Evolutionary conservation across 2,113 vertebrate species (phyloP).

Genomic region (Morone chrysops): DNA sequence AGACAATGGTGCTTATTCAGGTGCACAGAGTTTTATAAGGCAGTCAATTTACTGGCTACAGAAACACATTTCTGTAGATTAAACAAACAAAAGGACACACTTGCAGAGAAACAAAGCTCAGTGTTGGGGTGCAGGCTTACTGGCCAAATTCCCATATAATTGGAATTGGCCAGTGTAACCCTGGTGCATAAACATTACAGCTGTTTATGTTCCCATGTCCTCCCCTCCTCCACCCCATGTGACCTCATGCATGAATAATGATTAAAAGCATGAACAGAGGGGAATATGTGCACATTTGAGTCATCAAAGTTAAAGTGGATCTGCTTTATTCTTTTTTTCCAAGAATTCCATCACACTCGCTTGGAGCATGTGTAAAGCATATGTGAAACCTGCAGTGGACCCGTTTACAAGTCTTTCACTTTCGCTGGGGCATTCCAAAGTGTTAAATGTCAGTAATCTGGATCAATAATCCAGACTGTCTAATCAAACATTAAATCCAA

Average conservation of each 20-base stretch:
- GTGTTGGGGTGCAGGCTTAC: background rate
- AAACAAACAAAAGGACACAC: constrained; percentile 56
- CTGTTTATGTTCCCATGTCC: constrained; percentile 19
- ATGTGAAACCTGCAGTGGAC: background rate
- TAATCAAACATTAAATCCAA: background rate
- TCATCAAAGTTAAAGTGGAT: background rate
- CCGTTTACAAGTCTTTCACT: background rate
- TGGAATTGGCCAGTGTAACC: constrained; percentile 16
- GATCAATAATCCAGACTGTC: constrained; percentile 9
- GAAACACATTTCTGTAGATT: constrained; percentile 36
- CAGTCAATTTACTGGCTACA: constrained; percentile 21
- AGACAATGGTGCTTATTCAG: constrained; percentile 42
- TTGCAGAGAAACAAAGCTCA: constrained; percentile 35
- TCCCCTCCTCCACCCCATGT: background rate
- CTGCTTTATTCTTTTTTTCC: background rate
- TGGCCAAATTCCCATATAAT: constrained; percentile 12
- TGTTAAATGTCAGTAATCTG: background rate
- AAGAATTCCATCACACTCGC: background rate
- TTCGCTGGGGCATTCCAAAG: background rate
- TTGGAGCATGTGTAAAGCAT: background rate
- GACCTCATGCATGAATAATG: constrained; percentile 29
- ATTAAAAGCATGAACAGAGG: background rate
- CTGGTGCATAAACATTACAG: constrained; percentile 25
- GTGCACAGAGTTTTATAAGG: constrained; percentile 36
- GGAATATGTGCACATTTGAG: background rate